Evolutionary conservation across 2,113 vertebrate genomes (phyloP), one percentile per base, ranked within the genome.

Genomic region (Barbus barbus): DNA sequence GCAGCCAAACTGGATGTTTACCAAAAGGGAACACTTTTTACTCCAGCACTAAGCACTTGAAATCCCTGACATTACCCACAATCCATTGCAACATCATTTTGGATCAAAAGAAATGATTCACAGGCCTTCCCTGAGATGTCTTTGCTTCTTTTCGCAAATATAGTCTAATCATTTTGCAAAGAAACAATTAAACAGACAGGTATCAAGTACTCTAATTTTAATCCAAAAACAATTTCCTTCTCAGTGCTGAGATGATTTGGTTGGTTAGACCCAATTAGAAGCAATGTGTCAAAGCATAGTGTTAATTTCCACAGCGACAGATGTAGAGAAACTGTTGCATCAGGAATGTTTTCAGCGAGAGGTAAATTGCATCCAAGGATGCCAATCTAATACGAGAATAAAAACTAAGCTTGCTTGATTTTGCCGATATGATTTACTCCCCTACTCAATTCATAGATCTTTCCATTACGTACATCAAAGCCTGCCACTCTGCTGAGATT

Each of bases 271-370:
- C 4, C 11, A 65, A 65, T 67, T 81, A 51, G 60, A 67, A 51
- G 26, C 61, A 67, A n/a, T 3, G 12, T 75, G 24, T 44, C 6
- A 8, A 74, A 83, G 48, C 11, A 63, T 14, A 60, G 53, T 48
- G 48, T 46, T 81, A 51, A 67, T 81, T 81, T 81, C 9, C 78
- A 79, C 78, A 63, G 14, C 2, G 22, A 44, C 36, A 65, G 41
- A 14, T 65, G 38, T 65, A 22, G 56, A 65, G 46, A 61, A 86
- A 78, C 36, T 72, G 44, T 36, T 71, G 36, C 58, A 24, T 72
- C 13, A 36, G 9, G 22, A 20, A 77, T 74, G 31, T 44, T 78
- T 73, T 74, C 12, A 73, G 24, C 3, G 0, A 73, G 48, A 9
- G 2, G 41, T 18, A 74, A 63, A 79, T 71, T 69, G 8, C 22